A percentile compares a stretch with the other conserved stretches of the same genome.
Evolutionary conservation across 35 echinoderm and acorn worm genomes (phyloP).

Genomic region (Lytechinus pictus): DNA sequence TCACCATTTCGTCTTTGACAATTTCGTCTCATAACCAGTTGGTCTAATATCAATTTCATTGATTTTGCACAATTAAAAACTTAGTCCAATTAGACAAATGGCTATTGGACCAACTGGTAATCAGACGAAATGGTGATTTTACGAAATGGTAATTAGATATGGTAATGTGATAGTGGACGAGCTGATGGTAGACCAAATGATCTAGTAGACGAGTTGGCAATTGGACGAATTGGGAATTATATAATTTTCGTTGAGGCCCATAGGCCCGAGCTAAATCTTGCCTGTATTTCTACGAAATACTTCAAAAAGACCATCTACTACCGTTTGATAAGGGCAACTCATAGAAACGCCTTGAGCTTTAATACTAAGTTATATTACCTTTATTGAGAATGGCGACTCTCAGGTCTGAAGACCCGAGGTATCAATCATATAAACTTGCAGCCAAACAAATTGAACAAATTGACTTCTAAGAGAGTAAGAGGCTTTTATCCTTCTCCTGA

Average conservation of each 20-base stretch:
- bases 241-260: neutral
- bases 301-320: neutral
- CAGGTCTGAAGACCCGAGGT: neutral
- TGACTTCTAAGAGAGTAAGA: neutral
- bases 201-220: too few species aligned
- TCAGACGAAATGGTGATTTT: too few species aligned
- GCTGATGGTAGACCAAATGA: too few species aligned
- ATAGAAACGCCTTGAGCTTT: neutral
- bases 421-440: neutral
- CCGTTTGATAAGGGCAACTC: neutral
- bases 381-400: neutral
- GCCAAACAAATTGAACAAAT: conserved; percentile 5
- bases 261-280: neutral
- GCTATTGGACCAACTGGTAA: too few species aligned
- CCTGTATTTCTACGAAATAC: neutral
- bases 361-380: neutral
- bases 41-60: too few species aligned
- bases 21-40: too few species aligned
- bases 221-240: too few species aligned
- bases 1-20: too few species aligned
- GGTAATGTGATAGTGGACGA: too few species aligned
- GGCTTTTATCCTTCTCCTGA: neutral
- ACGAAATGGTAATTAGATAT: too few species aligned
- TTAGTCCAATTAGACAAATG: too few species aligned
- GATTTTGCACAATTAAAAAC: too few species aligned